A percentile compares a stretch with the other conserved stretches of the same genome.
phyloP scores from a whole-genome alignment of 2,113 vertebrate species.

The Dicentrarchus labrax region DNA sequence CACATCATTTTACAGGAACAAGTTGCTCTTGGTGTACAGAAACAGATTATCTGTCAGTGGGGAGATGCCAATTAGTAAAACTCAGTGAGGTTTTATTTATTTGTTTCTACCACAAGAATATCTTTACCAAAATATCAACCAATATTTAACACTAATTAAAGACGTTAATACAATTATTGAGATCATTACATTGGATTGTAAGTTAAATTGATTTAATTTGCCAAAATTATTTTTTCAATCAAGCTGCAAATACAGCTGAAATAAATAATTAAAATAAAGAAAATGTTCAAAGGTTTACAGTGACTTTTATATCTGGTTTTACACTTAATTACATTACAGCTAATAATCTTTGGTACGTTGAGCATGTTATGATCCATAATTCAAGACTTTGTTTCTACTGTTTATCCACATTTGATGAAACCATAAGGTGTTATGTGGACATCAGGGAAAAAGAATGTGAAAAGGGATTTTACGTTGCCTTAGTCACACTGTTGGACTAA shows the following conservation, averaged over 20 bases:
- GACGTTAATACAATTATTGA: neutral
- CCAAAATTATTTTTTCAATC: neutral
- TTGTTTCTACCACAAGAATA: neutral
- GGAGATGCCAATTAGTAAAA: neutral
- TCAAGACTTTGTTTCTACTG: neutral
- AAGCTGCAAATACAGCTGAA: neutral
- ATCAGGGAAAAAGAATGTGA: neutral
- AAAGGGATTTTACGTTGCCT: slow-evolving; percentile 10
- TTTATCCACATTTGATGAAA: neutral
- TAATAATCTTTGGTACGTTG: neutral
- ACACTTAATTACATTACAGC: neutral
- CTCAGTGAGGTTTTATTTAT: neutral
- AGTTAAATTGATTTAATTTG: neutral
- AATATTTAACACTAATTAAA: neutral
- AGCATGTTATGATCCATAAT: neutral
- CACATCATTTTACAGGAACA: neutral
- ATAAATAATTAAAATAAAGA: too few relatives aligned
- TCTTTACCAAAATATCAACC: slow-evolving; percentile 20
- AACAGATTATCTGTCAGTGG: neutral
- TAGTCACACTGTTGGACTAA: neutral
- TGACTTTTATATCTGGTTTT: too few relatives aligned
- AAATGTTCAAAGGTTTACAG: neutral
- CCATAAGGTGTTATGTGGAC: neutral
- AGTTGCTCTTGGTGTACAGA: neutral
- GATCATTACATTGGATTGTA: neutral